Percentiles rank a stretch among this genome's conserved stretches.
Evolutionary conservation across 2,888 invertebrate species (phyloP).

Genomic region (Molorchus minor): DNA sequence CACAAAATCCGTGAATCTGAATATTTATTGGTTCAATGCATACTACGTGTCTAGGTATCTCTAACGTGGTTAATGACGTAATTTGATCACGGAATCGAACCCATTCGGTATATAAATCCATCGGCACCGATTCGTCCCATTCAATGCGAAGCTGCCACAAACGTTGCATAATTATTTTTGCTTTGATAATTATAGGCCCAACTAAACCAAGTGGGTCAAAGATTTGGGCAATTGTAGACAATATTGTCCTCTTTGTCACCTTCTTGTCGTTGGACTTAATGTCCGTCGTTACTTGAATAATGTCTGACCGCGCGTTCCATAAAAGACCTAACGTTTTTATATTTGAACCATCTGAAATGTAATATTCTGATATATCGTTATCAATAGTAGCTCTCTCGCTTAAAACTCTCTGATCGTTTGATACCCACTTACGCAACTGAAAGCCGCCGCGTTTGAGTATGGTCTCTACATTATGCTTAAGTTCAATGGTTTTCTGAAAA

Average conservation of each 20-base stretch:
- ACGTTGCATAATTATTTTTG: constrained; percentile 3
- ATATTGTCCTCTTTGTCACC: not conserved
- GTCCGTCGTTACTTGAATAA: not conserved
- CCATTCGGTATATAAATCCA: constrained; percentile 22
- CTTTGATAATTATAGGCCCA: not conserved
- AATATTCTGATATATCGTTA: not conserved
- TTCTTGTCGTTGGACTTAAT: not conserved
- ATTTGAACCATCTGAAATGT: not conserved
- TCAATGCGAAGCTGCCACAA: not conserved
- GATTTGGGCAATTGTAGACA: not conserved
- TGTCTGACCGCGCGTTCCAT: not conserved
- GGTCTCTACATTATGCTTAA: not conserved
- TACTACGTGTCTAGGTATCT: constrained; percentile 1
- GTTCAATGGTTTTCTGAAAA: not conserved
- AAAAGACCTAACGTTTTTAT: not conserved
- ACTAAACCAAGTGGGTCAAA: constrained; percentile 3
- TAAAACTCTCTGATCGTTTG: constrained; percentile 8
- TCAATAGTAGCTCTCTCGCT: not conserved
- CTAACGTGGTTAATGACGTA: not conserved
- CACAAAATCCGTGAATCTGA: constrained; percentile 45
- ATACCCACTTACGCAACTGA: constrained; percentile 8
- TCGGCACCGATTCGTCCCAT: constrained; percentile 27
- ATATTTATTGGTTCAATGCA: not conserved
- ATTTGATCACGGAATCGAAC: constrained; percentile 11
- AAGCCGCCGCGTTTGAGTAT: constrained; percentile 15